Evolutionary conservation across 2,888 invertebrate genomes (phyloP).

Genomic region (Exocentrus adspersus): DNA sequence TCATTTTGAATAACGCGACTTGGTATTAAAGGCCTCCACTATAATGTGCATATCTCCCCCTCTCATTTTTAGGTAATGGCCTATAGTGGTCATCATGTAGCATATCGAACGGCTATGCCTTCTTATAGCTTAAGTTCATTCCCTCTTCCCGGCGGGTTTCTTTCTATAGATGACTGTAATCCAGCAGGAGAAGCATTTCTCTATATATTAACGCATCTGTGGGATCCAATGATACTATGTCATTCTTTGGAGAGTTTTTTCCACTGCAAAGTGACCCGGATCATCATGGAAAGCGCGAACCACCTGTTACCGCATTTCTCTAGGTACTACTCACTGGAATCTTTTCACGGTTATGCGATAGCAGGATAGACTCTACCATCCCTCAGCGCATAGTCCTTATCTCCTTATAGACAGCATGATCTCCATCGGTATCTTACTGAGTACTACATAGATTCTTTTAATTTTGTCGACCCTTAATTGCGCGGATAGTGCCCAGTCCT

Average conservation of each 20-base stretch:
- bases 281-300: conserved; percentile 54
- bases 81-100: too few species aligned
- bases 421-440: conserved; percentile 26
- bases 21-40: too few species aligned
- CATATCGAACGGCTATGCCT: too few species aligned
- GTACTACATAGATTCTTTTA: conserved; percentile 14
- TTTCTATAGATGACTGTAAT: neutral
- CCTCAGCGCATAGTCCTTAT: conserved; percentile 19
- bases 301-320: conserved; percentile 45
- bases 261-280: conserved; percentile 54
- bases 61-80: too few species aligned
- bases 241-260: conserved; percentile 51
- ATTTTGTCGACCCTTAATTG: conserved; percentile 33
- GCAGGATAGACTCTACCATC: conserved; percentile 26
- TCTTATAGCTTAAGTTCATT: too few species aligned
- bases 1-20: too few species aligned
- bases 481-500: conserved; percentile 34
- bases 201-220: neutral
- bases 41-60: too few species aligned
- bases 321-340: conserved; percentile 51
- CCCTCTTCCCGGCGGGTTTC: too few species aligned
- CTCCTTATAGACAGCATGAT: conserved; percentile 26
- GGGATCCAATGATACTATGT: conserved; percentile 32
- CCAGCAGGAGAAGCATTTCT: neutral
- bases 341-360: conserved; percentile 19